Conservation (phyloP, 2,888 invertebrate species). For the Lasioglossum calceatum region DNA sequence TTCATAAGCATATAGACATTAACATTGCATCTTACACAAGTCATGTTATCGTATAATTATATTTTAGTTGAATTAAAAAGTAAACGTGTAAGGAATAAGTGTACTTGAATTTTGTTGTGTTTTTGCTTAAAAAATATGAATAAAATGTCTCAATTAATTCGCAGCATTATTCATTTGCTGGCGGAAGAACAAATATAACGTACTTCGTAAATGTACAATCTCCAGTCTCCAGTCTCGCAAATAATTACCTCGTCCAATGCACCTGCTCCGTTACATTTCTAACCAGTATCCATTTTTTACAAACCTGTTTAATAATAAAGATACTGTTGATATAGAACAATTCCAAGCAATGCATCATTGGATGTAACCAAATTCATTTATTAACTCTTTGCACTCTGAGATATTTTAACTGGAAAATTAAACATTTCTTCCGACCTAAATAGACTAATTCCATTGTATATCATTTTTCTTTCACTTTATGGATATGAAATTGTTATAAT, state of each 20-base stretch:
- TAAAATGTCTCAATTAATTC: conserved; percentile 80
- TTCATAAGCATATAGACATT: conserved; percentile 68
- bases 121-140: conserved; percentile 84
- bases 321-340: too few relatives aligned
- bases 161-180: conserved; percentile 8
- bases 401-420: too few relatives aligned
- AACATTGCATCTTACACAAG: conserved; percentile 76
- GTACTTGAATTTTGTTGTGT: conserved; percentile 84
- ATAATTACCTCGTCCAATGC: conserved; percentile 4
- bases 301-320: neutral
- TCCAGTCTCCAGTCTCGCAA: neutral
- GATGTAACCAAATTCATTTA: too few relatives aligned
- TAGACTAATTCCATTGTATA: too few relatives aligned
- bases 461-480: too few relatives aligned
- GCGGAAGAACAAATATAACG: neutral
- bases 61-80: conserved; percentile 80
- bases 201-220: neutral
- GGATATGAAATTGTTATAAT: too few relatives aligned
- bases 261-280: neutral
- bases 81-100: conserved; percentile 82
- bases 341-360: too few relatives aligned
- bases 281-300: neutral
- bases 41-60: conserved; percentile 82
- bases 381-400: too few relatives aligned
- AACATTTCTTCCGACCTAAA: too few relatives aligned